Evolutionary conservation across 2,113 vertebrate genomes (phyloP).

Genomic region (Sinocyclocheilus grahami): DNA sequence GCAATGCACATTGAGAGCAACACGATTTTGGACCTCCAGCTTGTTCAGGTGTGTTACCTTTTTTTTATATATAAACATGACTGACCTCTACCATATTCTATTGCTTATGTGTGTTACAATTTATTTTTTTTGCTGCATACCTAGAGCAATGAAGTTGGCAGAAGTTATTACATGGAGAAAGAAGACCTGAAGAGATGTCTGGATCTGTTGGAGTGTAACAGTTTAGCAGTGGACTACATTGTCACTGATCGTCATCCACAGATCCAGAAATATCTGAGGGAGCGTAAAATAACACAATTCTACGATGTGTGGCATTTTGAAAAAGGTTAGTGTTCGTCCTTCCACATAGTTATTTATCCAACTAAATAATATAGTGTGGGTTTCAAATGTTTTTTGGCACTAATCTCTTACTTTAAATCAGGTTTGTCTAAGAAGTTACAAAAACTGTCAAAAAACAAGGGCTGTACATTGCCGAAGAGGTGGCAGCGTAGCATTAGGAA

Average conservation of each 20-base stretch:
- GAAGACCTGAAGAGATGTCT: slow-evolving; percentile 4
- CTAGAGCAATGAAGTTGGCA: not conserved
- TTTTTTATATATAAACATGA: not conserved
- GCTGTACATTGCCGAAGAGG: not conserved
- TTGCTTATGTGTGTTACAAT: not conserved
- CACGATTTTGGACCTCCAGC: not conserved
- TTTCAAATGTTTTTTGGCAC: too few species aligned
- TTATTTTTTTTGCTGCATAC: not conserved
- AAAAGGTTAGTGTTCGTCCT: not conserved
- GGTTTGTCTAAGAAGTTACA: slow-evolving; percentile 13
- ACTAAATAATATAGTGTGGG: not conserved
- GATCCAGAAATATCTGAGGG: slow-evolving; percentile 3
- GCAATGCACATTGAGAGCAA: not conserved
- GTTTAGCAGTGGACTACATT: not conserved
- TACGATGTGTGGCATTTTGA: slow-evolving; percentile 2
- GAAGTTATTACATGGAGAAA: not conserved
- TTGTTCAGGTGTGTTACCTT: not conserved
- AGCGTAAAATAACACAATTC: not conserved
- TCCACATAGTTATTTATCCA: too few species aligned
- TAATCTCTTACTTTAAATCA: not conserved
- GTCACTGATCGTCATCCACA: not conserved
- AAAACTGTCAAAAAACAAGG: not conserved
- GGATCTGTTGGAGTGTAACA: not conserved
- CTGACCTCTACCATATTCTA: not conserved
- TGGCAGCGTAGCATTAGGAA: not conserved